Base-by-base conservation (phyloP, 2,113 vertebrate species). In the Labeo catla region DNA sequence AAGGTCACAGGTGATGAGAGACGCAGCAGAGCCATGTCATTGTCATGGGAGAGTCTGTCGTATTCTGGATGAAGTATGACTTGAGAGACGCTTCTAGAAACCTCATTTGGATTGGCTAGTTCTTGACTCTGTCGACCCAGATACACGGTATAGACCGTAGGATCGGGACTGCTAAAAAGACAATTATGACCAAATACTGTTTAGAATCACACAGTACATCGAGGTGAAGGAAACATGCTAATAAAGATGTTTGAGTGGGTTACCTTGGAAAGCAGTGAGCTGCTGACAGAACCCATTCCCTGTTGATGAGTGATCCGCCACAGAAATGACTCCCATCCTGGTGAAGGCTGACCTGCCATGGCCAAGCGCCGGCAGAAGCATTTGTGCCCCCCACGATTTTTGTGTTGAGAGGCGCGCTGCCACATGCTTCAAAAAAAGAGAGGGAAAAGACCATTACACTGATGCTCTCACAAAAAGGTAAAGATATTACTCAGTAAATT, bases 261-360 rank as follows among this genome's bases (percentile, higher is more conserved):
- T 89, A 95, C 93, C 91, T 90, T 90, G 88, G 50, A 50, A 36
- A 86, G 84, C 92, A 93, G 90, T 96, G 95, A 4, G 95, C 94
- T 0, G 95, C 96, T 0, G 92, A 93, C 50, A 96, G 89, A 68
- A 96, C 74, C 94, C 95, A 96, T 76, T 88, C 68, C 1, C 39
- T 70, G 50, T 91, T 92, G 88, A 97, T 93, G 83, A 96, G 93
- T 2, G 95, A 93, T 19, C 94, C 95, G 1, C 96, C 95, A 1
- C 96, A 97, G 87, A 95, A 83, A 59, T 94, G 94, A 0, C 0
- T 0, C 0, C 63, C 54, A 0, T 0, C 0, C 0, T 0, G 0
- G 0, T 90, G 90, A 70, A 96, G 90, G 68, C 95, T 95, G 84
- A 49, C 94, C 87, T 96, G 95, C 96, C 96, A 97, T 0, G 95